Base-by-base conservation (phyloP, 2,113 vertebrate genomes). In the Thunnus maccoyii region DNA sequence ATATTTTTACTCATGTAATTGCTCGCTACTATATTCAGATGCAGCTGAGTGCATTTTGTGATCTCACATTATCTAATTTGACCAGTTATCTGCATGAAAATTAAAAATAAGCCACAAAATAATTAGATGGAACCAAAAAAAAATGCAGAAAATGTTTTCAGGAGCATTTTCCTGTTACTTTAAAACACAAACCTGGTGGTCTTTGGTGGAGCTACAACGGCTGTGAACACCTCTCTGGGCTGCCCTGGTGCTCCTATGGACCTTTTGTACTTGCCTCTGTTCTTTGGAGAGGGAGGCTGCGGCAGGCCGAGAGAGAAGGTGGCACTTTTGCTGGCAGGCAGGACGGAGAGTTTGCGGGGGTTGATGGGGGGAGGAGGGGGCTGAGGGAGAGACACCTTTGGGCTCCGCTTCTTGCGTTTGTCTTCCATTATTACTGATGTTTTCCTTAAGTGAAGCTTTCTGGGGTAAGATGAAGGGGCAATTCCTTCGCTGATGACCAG, bases 341-440 rank as follows among this genome's bases (percentile, higher is more conserved):
- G 94, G 76, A 96, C 95, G 0, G 96, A 90, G 55, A 96, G 91
- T 78, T 96, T 97, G 73, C 96, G 96, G 0, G 96, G 93, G 56
- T 97, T 95, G 30, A 96, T 92, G 2, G 96, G 72, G 0, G 95
- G 94, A 73, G 97, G 96, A 11, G 82, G 92, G 0, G 96, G 95
- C 85, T 96, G 97, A 0, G 96, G 92, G 16, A 97, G 93, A 66
- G 96, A 96, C 32, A 96, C 95, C 82, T 96, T 97, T 11, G 97
- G 97, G 78, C 97, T 98, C 54, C 96, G 92, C 90, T 97, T 98
- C 92, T 97, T 98, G 89, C 96, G 96, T 78, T 97, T 97, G 87
- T 98, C 98, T 71, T 99, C 97, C 97, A 98, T 98, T 15, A 18
- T 56, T 56, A 7, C 32, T 25, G 36, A 5, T 62, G 36, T 17